Base-by-base conservation (phyloP, 2,888 invertebrate species). In the Thecocarcelia acutangulata region DNA sequence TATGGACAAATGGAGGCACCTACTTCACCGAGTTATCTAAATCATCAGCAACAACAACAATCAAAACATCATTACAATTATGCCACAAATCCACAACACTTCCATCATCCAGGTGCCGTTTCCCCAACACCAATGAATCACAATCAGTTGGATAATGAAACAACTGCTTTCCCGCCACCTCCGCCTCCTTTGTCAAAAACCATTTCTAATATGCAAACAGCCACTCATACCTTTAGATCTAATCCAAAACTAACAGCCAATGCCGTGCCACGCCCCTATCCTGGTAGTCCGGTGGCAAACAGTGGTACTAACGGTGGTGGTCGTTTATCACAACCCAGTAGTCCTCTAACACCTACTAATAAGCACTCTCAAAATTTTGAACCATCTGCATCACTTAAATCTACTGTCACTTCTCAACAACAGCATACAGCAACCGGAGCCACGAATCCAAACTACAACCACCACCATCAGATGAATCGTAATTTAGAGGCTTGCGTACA, bases 191-290 rank as follows among this genome's bases (percentile, higher is more conserved):
- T 91, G 69, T 90, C 89, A 21, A 87, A 89, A 44, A 88, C 90
- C 40, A 88, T 89, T 84, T 88, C 89, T 84, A 88, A 89, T 84
- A 89, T 89, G 89, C 89, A 89, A 84, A 88, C 87, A 8, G 88
- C 89, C 19, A 89, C 89, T n/a, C 86, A 83, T 76, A 87, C 88
- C 83, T 90, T 88, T 84, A 87, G 90, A 84, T 86, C 90, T 87
- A 90, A 90, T 85, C 91, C 90, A 33, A 90, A 89, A 86, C 85
- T 91, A 88, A 91, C 91, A 84, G 91, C 90, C 83, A 91, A 91
- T 84, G 88, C 91, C 50, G 88, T 90, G 84, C 91, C 91, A 80
- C 89, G 90, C 13, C 91, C 91, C 66, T 91, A 91, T 83, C 91
- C 89, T 50, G 90, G 91, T 50, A 88, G 88, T 84, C 87, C 88